Evolutionary conservation across 2,888 invertebrate species (phyloP).

Genomic region (Leptinotarsa rubiginosa): DNA sequence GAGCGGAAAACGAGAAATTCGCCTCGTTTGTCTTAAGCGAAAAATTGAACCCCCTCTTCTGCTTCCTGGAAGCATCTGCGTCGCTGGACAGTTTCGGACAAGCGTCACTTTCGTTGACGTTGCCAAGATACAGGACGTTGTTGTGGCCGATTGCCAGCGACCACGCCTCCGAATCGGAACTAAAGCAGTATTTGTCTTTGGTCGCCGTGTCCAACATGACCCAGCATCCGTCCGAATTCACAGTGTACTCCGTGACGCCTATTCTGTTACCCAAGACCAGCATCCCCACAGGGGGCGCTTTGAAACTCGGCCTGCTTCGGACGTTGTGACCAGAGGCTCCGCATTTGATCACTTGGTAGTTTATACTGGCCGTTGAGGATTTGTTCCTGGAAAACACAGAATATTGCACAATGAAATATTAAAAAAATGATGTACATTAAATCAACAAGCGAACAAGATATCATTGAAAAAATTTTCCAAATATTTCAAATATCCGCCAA

Average conservation of each 20-base stretch:
- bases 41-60: slow-evolving; percentile 73
- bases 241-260: slow-evolving; percentile 74
- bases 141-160: slow-evolving; percentile 75
- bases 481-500: too few species aligned
- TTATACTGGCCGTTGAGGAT: slow-evolving; percentile 55
- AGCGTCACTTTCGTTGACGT: slow-evolving; percentile 61
- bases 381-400: slow-evolving; percentile 38
- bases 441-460: too few species aligned
- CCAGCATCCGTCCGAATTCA: slow-evolving; percentile 76
- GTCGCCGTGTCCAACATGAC: slow-evolving; percentile 73
- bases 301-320: slow-evolving; percentile 74
- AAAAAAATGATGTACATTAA: too few species aligned
- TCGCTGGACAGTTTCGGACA: slow-evolving; percentile 51
- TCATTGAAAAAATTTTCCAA: too few species aligned
- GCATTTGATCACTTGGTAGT: slow-evolving; percentile 78
- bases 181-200: slow-evolving; percentile 75
- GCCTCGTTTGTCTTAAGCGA: slow-evolving; percentile 57
- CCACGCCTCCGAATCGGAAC: slow-evolving; percentile 78
- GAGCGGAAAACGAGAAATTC: slow-evolving; percentile 46
- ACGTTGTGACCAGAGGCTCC: slow-evolving; percentile 83
- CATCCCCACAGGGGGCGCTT: slow-evolving; percentile 76
- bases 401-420: neutral
- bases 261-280: slow-evolving; percentile 76
- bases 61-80: slow-evolving; percentile 48
- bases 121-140: slow-evolving; percentile 74